Evolutionary conservation across 2,888 invertebrate genomes (phyloP), one percentile per base, ranked within the genome.

Genomic region (Cerastoderma edule): DNA sequence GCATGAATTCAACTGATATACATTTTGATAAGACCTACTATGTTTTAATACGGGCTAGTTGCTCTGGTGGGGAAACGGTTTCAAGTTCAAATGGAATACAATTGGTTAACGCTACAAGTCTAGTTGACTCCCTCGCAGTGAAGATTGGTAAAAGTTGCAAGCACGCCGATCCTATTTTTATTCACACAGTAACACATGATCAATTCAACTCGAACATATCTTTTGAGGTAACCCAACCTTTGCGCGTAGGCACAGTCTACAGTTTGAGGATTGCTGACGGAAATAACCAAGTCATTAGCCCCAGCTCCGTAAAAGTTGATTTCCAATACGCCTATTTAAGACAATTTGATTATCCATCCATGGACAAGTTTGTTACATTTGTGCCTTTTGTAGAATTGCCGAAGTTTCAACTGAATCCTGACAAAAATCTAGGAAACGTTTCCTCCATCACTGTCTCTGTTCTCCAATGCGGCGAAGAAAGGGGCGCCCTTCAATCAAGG

Each of bases 81-180:
- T 46, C 78, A 5, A 44, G 71, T 6, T 82, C 84, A 10, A 69
- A 84, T 69, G 82, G 84, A 27, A 70, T 83, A 28, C 46, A n/a
- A 0, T 50, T 79, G 5, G 22, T 76, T 35, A 48, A 78, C 46
- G 33, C 54, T 16, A n/a, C 35, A 30, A 6, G 44, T n/a, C 27
- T 73, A 28, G 2, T 70, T n/a, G 35, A 69, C 22, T 39, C 66
- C 28, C 19, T 72, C 13, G 27, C 27, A 53, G 53, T 60, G 2
- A 39, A 60, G 39, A n/a, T 39, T 0, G 60, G 60, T 8, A 28
- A 57, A 32, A 16, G 16, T 3, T n/a, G n/a, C 8, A 2, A 32
- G n/a, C 4, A 28, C 2, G 19, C 6, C 5, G 19, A 57, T n/a
- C 10, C 33, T 2, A 4, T 32, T 13, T 2, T 4, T 1, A 57